Evolutionary conservation across 2,888 invertebrate species (phyloP), one percentile per base, ranked within the genome.

Genomic region (Perithous albicinctus): DNA sequence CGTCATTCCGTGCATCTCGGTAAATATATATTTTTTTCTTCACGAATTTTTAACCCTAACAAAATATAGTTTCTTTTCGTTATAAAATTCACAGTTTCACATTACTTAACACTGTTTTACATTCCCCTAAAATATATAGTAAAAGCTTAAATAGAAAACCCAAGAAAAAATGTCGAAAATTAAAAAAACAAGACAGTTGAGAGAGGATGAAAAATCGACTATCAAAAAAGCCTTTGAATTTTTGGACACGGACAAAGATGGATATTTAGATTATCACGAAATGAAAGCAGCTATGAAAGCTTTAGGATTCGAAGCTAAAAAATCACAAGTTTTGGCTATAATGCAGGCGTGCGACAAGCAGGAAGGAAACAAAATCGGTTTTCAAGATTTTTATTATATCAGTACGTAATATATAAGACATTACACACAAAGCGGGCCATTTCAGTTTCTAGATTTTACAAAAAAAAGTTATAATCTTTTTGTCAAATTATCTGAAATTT

Each of bases 241-340:
- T 38, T 86, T 90, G 86, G 89, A 90, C 26, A 80, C 77, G 23
- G 86, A 90, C 75, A 83, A 78, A 23, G 89, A 89, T 78, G 87
- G 88, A 70, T 88, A 84, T 75, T 80, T 90, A 77, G 86, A 90
- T 87, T 89, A 88, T 80, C 64, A 88, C 59, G 89, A 90, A 82
- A 83, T 84, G 70, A 90, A 90, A 80, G 86, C 87, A 26, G 87
- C 87, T 2, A 84, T 87, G 32, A 85, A 82, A 72, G 87, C 89
- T 35, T 78, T 90, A 7, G 90, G 89, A 48, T 85, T 90, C 5
- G 51, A 78, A 29, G 84, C 85, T 10, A 90, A 87, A 75, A 89
- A 90, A 56, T 84, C 87, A 29, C 86, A 86, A 29, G 80, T 89
- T 38, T 59, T 86, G 56, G 83, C 84, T n/a, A 85, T 87, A 35